These are phyloP conservation scores for Drosophila elegans DNA, from an alignment of 1,140 invertebrate genomes.

Conservation along the genomic window DNA sequence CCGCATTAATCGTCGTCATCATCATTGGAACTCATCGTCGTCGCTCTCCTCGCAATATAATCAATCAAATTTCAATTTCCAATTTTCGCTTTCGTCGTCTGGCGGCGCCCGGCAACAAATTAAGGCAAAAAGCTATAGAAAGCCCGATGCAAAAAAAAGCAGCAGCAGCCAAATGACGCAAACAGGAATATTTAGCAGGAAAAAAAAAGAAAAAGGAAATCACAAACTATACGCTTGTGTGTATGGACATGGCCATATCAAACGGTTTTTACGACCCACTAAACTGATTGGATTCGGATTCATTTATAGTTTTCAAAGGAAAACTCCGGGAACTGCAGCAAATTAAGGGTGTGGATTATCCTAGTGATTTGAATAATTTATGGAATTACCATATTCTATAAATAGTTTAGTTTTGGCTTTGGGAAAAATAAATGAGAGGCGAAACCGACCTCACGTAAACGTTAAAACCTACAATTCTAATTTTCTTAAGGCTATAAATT, in stretches of 20 bases:
- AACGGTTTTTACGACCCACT: constrained; percentile 30
- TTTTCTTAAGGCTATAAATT: neutral
- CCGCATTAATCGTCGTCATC: constrained; percentile 26
- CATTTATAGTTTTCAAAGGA: constrained; percentile 7
- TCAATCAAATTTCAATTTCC: constrained; percentile 58
- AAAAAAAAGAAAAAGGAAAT: constrained; percentile 28
- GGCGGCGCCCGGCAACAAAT: constrained; percentile 44
- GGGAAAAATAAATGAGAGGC: neutral
- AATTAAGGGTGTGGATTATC: neutral
- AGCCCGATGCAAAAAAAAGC: constrained; percentile 18
- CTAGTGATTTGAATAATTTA: neutral
- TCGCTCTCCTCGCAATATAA: constrained; percentile 1
- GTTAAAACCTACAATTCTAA: too few species aligned
- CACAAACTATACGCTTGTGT: constrained; percentile 17
- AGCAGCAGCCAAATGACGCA: constrained; percentile 25
- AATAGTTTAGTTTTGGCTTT: neutral
- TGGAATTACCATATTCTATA: neutral
- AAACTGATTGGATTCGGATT: constrained; percentile 16
- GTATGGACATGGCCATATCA: constrained; percentile 14
- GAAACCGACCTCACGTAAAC: too few species aligned
- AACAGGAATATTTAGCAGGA: constrained; percentile 29
- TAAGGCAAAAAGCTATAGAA: constrained; percentile 52
- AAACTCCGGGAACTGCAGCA: neutral
- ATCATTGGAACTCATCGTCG: neutral
- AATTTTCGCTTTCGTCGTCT: constrained; percentile 41